Percentiles rank a stretch among this genome's conserved stretches.
These are phyloP conservation scores for Microhierax caerulescens DNA, from an alignment of 2,797 vertebrate species.

Conservation along the genomic window DNA sequence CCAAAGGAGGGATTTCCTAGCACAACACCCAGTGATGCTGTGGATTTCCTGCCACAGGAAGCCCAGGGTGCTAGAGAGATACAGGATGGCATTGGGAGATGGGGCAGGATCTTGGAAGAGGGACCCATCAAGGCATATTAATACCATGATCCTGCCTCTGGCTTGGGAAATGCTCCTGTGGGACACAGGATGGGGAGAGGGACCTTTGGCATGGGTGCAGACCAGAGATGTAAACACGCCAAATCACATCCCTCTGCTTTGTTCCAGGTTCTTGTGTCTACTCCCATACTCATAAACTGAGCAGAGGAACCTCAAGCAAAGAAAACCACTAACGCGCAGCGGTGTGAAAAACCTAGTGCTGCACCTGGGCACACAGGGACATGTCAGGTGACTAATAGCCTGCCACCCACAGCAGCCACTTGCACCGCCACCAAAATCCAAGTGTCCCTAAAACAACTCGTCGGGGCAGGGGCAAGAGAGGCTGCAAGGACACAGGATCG, in stretches of 20 bases:
- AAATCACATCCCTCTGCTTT: not conserved
- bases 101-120: not conserved
- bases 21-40: not conserved
- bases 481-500: not conserved
- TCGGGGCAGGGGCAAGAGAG: not conserved
- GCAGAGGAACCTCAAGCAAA: not conserved
- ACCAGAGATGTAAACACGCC: not conserved
- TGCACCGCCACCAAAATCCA: not conserved
- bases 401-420: not conserved
- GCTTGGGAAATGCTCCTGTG: not conserved
- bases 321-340: not conserved
- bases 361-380: not conserved
- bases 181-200: not conserved
- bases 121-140: not conserved
- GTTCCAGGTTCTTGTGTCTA: not conserved
- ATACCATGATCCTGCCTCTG: not conserved
- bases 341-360: not conserved
- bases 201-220: accelerated
- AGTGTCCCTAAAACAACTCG: not conserved
- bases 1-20: not conserved
- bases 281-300: not conserved
- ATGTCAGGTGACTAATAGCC: not conserved
- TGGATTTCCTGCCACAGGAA: not conserved
- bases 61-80: not conserved
- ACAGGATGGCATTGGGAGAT: not conserved